Evolutionary conservation across 2,113 vertebrate species (phyloP).

Genomic region (Alligator mississippiensis): DNA sequence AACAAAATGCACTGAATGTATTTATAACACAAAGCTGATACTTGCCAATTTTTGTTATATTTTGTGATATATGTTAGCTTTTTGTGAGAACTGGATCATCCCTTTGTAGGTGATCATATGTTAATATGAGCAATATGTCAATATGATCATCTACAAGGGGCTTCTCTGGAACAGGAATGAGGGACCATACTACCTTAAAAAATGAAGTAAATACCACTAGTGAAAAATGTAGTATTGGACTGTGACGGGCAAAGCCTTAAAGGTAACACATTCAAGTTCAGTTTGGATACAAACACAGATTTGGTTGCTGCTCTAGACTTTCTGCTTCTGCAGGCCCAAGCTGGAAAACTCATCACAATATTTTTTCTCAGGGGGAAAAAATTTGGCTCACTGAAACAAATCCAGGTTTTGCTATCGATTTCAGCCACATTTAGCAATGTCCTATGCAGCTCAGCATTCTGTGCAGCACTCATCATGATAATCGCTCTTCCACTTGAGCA

Average conservation of each 20-base stretch:
- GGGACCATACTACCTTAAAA: not conserved
- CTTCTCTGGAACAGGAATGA: not conserved
- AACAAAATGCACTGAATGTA: not conserved
- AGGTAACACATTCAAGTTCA: not conserved
- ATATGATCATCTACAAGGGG: too few relatives aligned
- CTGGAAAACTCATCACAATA: not conserved
- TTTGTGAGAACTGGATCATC: not conserved
- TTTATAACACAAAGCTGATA: not conserved
- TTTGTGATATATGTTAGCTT: not conserved
- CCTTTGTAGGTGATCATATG: accelerated
- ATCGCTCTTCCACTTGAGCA: not conserved
- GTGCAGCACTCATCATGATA: not conserved
- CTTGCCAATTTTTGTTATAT: not conserved
- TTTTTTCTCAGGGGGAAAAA: not conserved
- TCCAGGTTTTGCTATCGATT: not conserved
- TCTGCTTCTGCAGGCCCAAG: not conserved
- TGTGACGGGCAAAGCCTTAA: not conserved
- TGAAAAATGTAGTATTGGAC: not conserved
- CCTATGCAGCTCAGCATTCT: not conserved
- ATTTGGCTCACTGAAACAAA: not conserved
- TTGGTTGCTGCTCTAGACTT: not conserved
- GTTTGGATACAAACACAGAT: not conserved
- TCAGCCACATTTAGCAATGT: not conserved
- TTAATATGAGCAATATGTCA: not conserved
- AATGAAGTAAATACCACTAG: not conserved